Evolutionary conservation across 2,888 invertebrate species (phyloP), one percentile per base, ranked within the genome.

Genomic region (Chironomus riparius): DNA sequence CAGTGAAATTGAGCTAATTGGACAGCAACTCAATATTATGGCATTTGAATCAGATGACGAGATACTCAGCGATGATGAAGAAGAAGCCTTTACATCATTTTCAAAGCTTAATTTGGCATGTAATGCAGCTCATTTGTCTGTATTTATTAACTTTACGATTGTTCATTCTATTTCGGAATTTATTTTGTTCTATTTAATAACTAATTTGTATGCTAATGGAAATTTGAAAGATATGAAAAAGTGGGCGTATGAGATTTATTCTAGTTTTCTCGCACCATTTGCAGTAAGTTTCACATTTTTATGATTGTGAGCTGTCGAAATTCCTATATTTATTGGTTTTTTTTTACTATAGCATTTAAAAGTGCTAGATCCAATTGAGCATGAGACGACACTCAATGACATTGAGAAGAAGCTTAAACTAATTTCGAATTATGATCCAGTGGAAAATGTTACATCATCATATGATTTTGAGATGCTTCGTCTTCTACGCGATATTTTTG

Each of bases 231-330:
- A 98, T 81, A 92, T 98, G 89, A 90, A 95, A 76, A 94, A 97
- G 83, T 98, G 98, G 98, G 98, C 98, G 4, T 98, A 98, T 86
- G 98, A 99, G 87, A 96, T 98, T 81, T 95, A 97, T 86, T 97
- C 97, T 79, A 94, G 95, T 81, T 98, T 98, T 87, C 86, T 96
- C 77, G 92, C 95, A 81, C 95, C 95, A 77, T 90, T 91, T 81
- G 94, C 95, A 80, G 22, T 24, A 65, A 65, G 21, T 21, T 13
- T 2, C 2, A 62, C 24, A 21, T 65, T 21, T 22, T 12, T 15
- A 56, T 15, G 56, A 7, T 56, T 15, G 15, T 18, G 3, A 56
- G 7, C 56, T 18, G 56, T 6, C 15, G 50, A 6, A 15, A 56
- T 56, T 56, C 15, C 6, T 15, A 24, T 22, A 24, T n/a, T n/a